phyloP scores from a whole-genome alignment of 2,797 vertebrate species.

The Lithobates sylvaticus region DNA sequence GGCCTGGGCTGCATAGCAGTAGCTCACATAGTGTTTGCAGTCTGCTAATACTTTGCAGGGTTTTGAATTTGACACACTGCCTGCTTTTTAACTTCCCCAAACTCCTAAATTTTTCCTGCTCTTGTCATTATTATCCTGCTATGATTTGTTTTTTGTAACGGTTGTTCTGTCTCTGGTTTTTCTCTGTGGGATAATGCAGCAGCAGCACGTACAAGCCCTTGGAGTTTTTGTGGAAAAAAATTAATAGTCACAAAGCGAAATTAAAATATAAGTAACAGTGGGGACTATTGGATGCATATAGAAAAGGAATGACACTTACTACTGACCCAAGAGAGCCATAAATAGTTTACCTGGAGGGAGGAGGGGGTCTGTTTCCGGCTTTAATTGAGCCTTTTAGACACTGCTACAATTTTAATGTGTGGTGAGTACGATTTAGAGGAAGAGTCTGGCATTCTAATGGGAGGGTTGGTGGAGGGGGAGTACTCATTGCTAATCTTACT shows the following conservation, averaged over 20 bases:
- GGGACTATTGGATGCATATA: not conserved
- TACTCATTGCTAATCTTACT: constrained; percentile 42
- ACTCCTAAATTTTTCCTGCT: not conserved
- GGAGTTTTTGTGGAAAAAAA: constrained; percentile 12
- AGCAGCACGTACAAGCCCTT: not conserved
- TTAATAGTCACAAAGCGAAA: not conserved
- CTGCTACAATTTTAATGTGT: constrained; percentile 63
- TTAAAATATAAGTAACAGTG: constrained; percentile 10
- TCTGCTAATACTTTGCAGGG: too few relatives aligned
- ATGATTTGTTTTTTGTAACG: not conserved
- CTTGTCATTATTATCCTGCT: not conserved
- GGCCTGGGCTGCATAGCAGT: too few relatives aligned
- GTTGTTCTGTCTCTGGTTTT: not conserved
- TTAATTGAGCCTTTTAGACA: constrained; percentile 56
- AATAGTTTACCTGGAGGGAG: constrained; percentile 5
- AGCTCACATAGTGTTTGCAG: too few relatives aligned
- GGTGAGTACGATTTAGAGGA: constrained; percentile 62
- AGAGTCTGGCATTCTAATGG: constrained; percentile 56
- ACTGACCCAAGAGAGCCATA: constrained; percentile 38
- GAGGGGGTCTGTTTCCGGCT: constrained; percentile 42
- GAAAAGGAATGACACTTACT: constrained; percentile 1
- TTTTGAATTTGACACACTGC: not conserved
- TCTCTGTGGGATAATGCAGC: not conserved
- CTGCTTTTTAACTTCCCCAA: not conserved
- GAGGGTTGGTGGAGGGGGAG: constrained; percentile 22